Evolutionary conservation across 2,797 vertebrate species (phyloP).

Genomic region (Rachycentron canadum): DNA sequence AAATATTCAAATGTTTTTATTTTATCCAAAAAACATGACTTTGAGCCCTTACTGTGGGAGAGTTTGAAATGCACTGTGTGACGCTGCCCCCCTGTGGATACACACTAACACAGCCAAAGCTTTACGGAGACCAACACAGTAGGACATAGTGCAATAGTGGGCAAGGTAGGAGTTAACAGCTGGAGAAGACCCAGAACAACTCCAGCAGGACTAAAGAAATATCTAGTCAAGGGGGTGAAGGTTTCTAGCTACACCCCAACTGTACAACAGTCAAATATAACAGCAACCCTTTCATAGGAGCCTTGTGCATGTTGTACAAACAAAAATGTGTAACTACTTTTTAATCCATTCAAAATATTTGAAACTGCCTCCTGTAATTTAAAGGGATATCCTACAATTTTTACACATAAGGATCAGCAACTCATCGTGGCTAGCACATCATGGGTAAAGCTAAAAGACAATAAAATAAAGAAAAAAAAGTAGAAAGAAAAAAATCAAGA

Average conservation of each 20-base stretch:
- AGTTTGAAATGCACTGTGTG: slow-evolving; percentile 30
- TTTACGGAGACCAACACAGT: not conserved
- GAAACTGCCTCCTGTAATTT: not conserved
- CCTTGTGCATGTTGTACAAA: not conserved
- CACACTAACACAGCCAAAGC: not conserved
- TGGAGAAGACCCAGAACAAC: not conserved
- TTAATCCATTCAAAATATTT: not conserved
- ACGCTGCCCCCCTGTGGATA: slow-evolving; percentile 74
- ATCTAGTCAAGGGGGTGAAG: not conserved
- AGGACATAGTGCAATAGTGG: not conserved
- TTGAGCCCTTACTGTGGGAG: not conserved
- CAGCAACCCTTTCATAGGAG: not conserved
- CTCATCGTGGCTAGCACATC: not conserved
- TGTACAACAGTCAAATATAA: not conserved
- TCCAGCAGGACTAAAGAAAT: not conserved
- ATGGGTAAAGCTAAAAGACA: not conserved
- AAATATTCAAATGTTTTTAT: not conserved
- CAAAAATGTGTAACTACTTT: not conserved
- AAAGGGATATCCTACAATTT: not conserved
- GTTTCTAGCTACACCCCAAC: not conserved
- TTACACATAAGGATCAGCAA: not conserved
- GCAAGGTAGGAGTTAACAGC: not conserved
- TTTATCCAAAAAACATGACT: slow-evolving; percentile 11
- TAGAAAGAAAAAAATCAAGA: not conserved
- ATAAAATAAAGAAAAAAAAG: not conserved